Conservation (phyloP, 2,113 vertebrate genomes). For the Emydura subglobosa region DNA sequence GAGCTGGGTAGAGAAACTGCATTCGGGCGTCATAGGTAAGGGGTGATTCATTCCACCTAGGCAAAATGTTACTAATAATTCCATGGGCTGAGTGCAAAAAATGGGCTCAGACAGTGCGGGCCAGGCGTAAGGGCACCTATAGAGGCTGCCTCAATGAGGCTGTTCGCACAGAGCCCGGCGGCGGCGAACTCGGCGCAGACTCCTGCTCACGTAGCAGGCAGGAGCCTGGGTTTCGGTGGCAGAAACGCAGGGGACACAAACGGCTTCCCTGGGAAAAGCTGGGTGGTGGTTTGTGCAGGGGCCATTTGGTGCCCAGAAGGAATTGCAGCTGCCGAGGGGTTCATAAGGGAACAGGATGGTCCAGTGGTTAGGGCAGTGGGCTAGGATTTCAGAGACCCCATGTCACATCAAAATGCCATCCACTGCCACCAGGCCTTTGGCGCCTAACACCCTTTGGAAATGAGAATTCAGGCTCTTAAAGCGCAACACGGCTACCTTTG, state of each 20-base stretch:
- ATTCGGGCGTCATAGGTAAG: not conserved
- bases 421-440: no score
- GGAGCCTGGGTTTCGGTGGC: not conserved
- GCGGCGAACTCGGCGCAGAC: not conserved
- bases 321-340: no score
- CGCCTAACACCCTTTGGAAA: no score
- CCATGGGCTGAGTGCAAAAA: conserved; percentile 40
- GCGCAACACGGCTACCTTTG: not conserved
- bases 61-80: conserved; percentile 54
- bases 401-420: no score
- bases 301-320: no score
- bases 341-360: no score
- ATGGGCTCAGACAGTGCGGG: not conserved
- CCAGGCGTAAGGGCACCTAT: not conserved
- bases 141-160: fast-evolving
- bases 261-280: no score
- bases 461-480: no score
- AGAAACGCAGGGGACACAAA: not conserved
- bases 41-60: conserved; percentile 43
- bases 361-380: not conserved
- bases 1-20: fast-evolving
- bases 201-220: not conserved
- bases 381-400: not conserved
- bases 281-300: no score
- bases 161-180: fast-evolving